phyloP scores from a whole-genome alignment of 1,140 invertebrate genomes.

The Temnothorax curvispinosus region DNA sequence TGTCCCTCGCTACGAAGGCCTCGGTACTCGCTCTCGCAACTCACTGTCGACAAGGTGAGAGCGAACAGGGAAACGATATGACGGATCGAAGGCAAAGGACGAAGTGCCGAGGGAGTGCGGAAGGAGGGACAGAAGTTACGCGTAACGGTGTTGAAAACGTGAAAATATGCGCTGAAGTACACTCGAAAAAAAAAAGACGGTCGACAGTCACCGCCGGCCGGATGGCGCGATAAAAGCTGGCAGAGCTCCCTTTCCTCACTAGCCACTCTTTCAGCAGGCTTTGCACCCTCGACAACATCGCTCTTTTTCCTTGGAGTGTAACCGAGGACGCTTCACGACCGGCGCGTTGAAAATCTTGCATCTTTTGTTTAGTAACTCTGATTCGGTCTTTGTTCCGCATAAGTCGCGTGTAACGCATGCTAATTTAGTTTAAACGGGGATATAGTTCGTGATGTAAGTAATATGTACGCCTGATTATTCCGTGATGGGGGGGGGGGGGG shows the following conservation, averaged over 20 bases:
- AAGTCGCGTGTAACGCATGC: not conserved
- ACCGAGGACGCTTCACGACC: slow-evolving; percentile 20
- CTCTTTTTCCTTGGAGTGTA: not conserved
- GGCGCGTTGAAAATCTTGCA: slow-evolving; percentile 24
- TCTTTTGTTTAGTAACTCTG: slow-evolving; percentile 22
- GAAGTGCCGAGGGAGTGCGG: not conserved
- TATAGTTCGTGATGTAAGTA: not conserved
- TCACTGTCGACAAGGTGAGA: slow-evolving; percentile 6
- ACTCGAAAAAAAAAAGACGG: slow-evolving; percentile 40
- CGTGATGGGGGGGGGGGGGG: no score
- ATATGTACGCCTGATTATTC: not conserved
- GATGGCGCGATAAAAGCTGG: slow-evolving; percentile 50
- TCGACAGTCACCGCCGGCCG: slow-evolving; percentile 31
- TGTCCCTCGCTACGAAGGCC: slow-evolving; percentile 14
- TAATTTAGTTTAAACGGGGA: slow-evolving; percentile 3
- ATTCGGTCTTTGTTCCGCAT: not conserved
- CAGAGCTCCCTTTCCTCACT: not conserved
- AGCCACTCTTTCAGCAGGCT: not conserved
- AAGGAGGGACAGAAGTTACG: slow-evolving; percentile 41
- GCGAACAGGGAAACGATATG: not conserved
- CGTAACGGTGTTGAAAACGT: slow-evolving; percentile 32
- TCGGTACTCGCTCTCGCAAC: slow-evolving; percentile 23
- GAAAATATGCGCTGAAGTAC: slow-evolving; percentile 45
- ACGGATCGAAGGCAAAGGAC: slow-evolving; percentile 24
- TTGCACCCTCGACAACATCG: not conserved